Evolutionary conservation across 2,888 invertebrate genomes (phyloP).

Genomic region (Xestia c-nigrum): DNA sequence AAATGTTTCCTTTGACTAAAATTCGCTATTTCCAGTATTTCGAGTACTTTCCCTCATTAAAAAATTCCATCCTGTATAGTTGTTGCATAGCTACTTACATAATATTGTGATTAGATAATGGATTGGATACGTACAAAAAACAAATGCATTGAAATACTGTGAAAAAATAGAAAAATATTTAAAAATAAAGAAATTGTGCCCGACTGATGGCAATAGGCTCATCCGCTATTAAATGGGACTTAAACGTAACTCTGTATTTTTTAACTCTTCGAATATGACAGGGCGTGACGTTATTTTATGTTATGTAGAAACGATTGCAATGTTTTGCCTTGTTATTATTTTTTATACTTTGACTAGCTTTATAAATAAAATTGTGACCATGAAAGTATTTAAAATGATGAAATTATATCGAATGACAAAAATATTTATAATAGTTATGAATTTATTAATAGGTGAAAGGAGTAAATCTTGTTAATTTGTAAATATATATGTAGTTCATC

Average conservation of each 20-base stretch:
- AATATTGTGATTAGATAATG: not conserved
- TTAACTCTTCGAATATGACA: too few relatives aligned
- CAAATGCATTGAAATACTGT: not conserved
- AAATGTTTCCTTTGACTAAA: too few relatives aligned
- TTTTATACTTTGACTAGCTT: conserved; percentile 26
- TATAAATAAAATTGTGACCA: conserved; percentile 46
- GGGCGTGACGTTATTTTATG: too few relatives aligned
- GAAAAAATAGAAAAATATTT: not conserved
- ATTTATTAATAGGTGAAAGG: conserved; percentile 35
- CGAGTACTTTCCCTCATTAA: too few relatives aligned
- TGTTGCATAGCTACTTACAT: conserved; percentile 8
- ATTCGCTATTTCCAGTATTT: too few relatives aligned
- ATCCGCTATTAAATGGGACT: too few relatives aligned
- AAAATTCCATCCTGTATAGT: not conserved
- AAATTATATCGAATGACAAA: conserved; percentile 34
- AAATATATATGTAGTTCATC: conserved; percentile 38
- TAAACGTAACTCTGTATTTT: too few relatives aligned
- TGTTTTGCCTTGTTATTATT: not conserved
- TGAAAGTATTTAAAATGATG: conserved; percentile 47
- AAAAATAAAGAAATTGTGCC: too few relatives aligned
- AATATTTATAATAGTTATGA: conserved; percentile 51
- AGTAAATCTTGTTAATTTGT: conserved; percentile 42
- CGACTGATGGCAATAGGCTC: too few relatives aligned
- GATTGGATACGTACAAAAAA: not conserved
- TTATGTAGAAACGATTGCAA: not conserved